Base-by-base conservation (phyloP, 2,113 vertebrate species). In the Pleuronectes platessa region DNA sequence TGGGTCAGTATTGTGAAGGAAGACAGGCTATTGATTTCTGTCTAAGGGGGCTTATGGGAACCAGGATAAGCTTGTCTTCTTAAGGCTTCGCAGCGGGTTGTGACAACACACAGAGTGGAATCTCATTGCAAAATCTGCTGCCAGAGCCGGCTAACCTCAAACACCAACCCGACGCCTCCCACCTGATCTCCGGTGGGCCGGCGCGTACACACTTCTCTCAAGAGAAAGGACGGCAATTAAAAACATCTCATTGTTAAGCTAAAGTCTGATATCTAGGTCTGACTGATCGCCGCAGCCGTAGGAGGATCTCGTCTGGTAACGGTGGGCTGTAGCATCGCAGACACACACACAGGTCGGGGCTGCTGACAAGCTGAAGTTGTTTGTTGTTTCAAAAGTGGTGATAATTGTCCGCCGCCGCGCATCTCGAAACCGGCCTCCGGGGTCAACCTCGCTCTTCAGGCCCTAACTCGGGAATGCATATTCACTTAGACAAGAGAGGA, bases 1-100 rank as follows among this genome's bases (percentile, higher is more conserved):
- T 92, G 82, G 89, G 86, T 92, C 89, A 90, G 86, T 79, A 82
- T 90, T 89, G 88, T 84, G 90, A 86, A 74, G 86, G 88, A 87
- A 87, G 84, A 88, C 77, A 77, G 56, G n/a, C 21, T 92, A 93
- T 93, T 87, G 93, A 94, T 93, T 90, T 83, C 67, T 87, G 85
- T 92, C 87, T 88, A 77, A 86, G 51, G 83, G 81, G 85, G 86
- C 83, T 90, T 90, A 89, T 35, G 76, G 83, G 88, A 89, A 88
- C 76, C 75, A 54, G 79, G 65, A 87, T 74, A 68, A 81, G 79
- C 79, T 84, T 86, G 87, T 91, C 87, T 88, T 65, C 76, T 82
- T 83, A 84, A 91, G 83, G 79, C 79, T 83, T 85, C 81, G 40
- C 86, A 87, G 86, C 71, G 10, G 74, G 84, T 84, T 80, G 79